These are phyloP conservation scores for Pseudomyrmex concolor DNA, from an alignment of 1,140 invertebrate genomes.

Conservation along the genomic window DNA sequence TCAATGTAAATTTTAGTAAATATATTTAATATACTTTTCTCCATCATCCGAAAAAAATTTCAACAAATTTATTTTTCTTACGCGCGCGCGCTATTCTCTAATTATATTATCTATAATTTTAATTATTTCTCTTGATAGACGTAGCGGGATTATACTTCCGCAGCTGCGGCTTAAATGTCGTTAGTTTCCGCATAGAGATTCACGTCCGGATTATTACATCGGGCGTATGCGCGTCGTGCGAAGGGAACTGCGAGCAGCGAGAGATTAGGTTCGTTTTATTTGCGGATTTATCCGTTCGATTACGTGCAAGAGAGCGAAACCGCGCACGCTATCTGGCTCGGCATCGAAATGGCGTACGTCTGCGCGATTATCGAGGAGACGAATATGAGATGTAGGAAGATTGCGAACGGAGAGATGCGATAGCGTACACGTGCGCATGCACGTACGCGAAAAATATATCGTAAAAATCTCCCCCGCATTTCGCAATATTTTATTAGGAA, in stretches of 20 bases:
- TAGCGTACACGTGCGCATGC: too few relatives aligned
- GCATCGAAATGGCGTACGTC: slow-evolving; percentile 51
- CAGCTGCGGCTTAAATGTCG: neutral
- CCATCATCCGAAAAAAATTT: neutral
- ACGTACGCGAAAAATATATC: neutral
- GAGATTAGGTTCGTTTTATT: slow-evolving; percentile 49
- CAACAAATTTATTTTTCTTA: neutral
- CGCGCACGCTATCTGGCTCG: slow-evolving; percentile 9
- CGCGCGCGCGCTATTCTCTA: neutral
- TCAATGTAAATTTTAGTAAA: neutral
- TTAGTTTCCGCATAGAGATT: slow-evolving; percentile 9
- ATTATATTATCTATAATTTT: neutral
- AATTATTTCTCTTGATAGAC: neutral
- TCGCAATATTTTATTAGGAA: neutral
- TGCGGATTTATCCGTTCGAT: slow-evolving; percentile 51
- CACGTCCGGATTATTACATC: slow-evolving; percentile 18
- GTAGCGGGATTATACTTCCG: neutral
- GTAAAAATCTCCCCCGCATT: neutral
- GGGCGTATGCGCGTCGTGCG: slow-evolving; percentile 13
- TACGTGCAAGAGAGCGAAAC: slow-evolving; percentile 42
- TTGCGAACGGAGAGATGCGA: neutral
- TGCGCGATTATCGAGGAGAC: slow-evolving; percentile 37
- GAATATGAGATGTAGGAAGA: slow-evolving; percentile 28
- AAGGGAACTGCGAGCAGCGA: slow-evolving; percentile 26
- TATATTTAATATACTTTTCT: neutral